Base-by-base conservation (phyloP, 2,113 vertebrate species). In the Dasypus novemcinctus region DNA sequence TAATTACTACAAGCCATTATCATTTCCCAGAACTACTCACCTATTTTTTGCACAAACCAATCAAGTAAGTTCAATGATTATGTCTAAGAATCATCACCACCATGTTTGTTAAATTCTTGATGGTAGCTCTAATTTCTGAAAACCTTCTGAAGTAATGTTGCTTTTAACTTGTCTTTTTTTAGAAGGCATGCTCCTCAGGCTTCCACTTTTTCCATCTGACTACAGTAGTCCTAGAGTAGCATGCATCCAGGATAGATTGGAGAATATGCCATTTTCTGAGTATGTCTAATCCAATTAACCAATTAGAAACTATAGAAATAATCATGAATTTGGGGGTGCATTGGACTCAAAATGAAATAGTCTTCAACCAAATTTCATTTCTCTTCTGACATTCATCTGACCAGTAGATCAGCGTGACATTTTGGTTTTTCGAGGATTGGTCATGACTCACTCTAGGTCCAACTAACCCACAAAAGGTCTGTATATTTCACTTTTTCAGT, bases 301-400 rank as follows among this genome's bases (percentile, higher is more conserved):
- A 38, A 25, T 38, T 10, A 54, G 68, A 10, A 83, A 83, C 27
- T 43, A 94, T 72, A 23, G 63, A 61, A n/a, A 7, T n/a, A 64
- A 81, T 64, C 75, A 69, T 66, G 29, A 2, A 0, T 78, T 79
- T 90, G 71, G 57, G 21, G n/a, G 54, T 17, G 81, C 78, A 43
- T 1, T 59, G 2, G 25, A 76, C 6, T 11, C 12, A 84, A 69
- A 7, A 52, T 36, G 5, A 93, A 91, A 75, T 78, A 15, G n/a
- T 66, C 43, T 94, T 94, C 36, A 8, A 92, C 76, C 5, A 93
- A 87, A 94, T 89, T 68, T 79, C 38, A 69, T 54, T 96, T 52
- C 20, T 76, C 31, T 21, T 75, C 87, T 52, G 17, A 75, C 17
- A 59, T n/a, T 14, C 1, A 87, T 43, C 29, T 46, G 12, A 54